Base-by-base conservation (phyloP, 2,888 invertebrate genomes). In the Tachina lurida region DNA sequence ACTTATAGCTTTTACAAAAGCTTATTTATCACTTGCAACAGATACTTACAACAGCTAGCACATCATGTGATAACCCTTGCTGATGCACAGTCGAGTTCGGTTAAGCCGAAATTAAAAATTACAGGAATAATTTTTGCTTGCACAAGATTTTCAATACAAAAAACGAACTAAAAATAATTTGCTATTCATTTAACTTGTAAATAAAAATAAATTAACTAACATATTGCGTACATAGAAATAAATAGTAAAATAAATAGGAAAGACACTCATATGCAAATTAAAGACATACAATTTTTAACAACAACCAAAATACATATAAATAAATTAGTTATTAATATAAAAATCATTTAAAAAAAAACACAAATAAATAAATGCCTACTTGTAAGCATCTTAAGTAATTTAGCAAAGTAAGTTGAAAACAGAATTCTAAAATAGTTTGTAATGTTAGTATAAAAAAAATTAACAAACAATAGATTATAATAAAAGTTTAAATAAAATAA, bases 231-330 rank as follows among this genome's bases (percentile, higher is more conserved):
- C 17, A 62, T 49, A 49, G 31, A 67, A 45, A 47, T 47, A 82
- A 71, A 52, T 49, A 63, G 88, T 89, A 88, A 89, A 90, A 91
- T 89, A 88, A 88, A 77, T 81, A 58, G 68, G 76, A 77, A 22
- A 89, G 88, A 86, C 88, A 89, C 88, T 88, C 89, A 87, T 87
- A 87, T 88, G 63, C 76, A 88, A 87, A 87, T 79, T 87, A 82
- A 87, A 84, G 77, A 77, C 63, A 84, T 75, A 85, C 13, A 79
- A 83, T 82, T 85, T 85, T 85, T 73, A 86, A 85, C 58, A 63
- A 65, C 19, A 74, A 67, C 22, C 56, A 58, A 43, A 22, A 58
- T 63, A 63, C 62, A 63, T 41, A 71, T 63, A 76, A 84, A 73
- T 60, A 65, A 63, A 86, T 76, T 65, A 84, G 65, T 58, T 67